Evolutionary conservation across 1,140 invertebrate genomes (phyloP), one percentile per base, ranked within the genome.

Genomic region (Drosophila repletoides): DNA sequence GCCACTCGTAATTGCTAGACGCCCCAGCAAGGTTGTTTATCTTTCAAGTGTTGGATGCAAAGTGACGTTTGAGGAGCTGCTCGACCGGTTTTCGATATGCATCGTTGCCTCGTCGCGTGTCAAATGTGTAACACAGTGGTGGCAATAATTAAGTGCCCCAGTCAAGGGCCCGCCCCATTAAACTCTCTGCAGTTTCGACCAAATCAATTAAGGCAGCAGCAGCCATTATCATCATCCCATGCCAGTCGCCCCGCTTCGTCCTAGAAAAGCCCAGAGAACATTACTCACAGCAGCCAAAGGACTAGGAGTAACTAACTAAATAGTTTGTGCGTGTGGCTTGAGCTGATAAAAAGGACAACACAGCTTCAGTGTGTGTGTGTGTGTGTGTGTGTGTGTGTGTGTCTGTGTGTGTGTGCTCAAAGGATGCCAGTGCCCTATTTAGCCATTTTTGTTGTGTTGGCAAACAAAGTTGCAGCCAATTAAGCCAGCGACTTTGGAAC

Each of bases 161-260:
- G 28, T 40, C 33, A 48, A 45, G 43, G 33, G 15, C 6, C 24
- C 7, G 5, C 12, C 14, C 80, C 84, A 77, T 84, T 77, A 84
- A 65, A 71, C 79, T 64, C 49, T 75, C 67, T 73, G 75, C 60
- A 72, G 75, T 74, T 36, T 48, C 66, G 71, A 72, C 75, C 86
- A 86, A 84, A 84, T 86, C 80, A 84, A 84, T 84, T 84, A 84
- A 75, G 63, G 46, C 40, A 73, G 51, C 60, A 72, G 29, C 29
- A 60, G 52, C 80, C 65, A 83, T 83, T 83, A 79, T 74, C 80
- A 72, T 83, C 80, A 86, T 74, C 65, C 69, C 26, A 33, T 29
- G 6, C 45, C 22, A 5, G 10, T 14, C 9, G 14, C 6, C 15
- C 5, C 26, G 28, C 15, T 43, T 72, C 74, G 73, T 68, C 40